Conservation (phyloP, 2,113 vertebrate genomes). For the Mesembrinibis cayennensis region DNA sequence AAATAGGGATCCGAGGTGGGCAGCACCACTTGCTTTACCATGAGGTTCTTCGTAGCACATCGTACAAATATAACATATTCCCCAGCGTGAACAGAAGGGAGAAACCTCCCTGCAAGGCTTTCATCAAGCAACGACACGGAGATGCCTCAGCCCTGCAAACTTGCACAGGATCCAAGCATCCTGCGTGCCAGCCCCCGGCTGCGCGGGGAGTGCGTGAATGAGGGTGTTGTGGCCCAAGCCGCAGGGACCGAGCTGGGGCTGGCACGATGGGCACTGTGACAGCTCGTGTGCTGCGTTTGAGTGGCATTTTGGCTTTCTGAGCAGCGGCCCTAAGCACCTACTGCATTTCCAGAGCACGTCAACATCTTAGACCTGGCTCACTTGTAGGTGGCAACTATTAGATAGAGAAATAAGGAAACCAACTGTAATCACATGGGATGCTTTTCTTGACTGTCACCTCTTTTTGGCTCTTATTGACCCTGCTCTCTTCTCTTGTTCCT, state of each 20-base stretch:
- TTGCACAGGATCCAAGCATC: not conserved
- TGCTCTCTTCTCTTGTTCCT: not conserved
- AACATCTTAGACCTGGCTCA: not conserved
- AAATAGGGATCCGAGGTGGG: not conserved
- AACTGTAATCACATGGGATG: not conserved
- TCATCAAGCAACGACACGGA: rapidly evolving
- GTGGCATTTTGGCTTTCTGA: not conserved
- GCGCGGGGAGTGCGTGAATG: rapidly evolving
- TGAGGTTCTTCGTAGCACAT: not conserved
- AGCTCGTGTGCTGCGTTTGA: rapidly evolving
- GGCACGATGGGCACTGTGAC: not conserved
- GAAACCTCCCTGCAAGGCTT: not conserved
- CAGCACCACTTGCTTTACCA: rapidly evolving
- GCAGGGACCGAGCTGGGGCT: not conserved
- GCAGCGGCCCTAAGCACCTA: not conserved
- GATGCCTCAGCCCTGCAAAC: not conserved
- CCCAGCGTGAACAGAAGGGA: not conserved
- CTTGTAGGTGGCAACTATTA: not conserved
- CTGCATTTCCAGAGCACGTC: not conserved
- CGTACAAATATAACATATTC: rapidly evolving
- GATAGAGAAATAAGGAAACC: not conserved
- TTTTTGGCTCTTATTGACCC: not conserved
- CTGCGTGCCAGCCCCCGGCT: rapidly evolving
- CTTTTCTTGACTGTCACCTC: not conserved
- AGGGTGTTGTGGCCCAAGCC: rapidly evolving